Evolutionary conservation across 2,888 invertebrate genomes (phyloP), one percentile per base, ranked within the genome.

Genomic region (Busseola fusca): DNA sequence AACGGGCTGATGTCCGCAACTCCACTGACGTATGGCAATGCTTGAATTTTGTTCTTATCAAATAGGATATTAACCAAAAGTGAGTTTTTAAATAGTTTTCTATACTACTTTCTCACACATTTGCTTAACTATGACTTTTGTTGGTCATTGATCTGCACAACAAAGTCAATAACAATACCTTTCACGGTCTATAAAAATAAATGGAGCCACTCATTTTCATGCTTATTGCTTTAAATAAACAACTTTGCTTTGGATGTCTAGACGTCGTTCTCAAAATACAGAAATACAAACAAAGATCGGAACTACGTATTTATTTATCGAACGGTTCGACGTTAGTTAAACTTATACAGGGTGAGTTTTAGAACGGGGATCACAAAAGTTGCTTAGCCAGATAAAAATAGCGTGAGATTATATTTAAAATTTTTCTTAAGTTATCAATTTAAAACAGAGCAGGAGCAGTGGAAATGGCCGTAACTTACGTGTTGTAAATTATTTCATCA

Each of bases 221-320:
- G 30, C 21, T 30, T 27, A 40, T 74, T 74, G 48, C 40, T 72
- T 57, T 30, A 48, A 74, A 74, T 56, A 72, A 72, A 72, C n/a
- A 59, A 64, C 30, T 45, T 34, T 45, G 1, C 37, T 16, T 9
- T 30, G 12, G 18, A 50, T 40, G 68, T 77, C 80, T 69, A 79
- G 75, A 79, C 74, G 52, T 62, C 50, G 71, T 71, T 77, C 42
- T 45, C 30, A 77, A 63, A 64, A 42, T 65, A 50, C 60, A 59
- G 30, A 79, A 57, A 48, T 52, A 56, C 30, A 59, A 58, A 40
- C 50, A 64, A 80, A 65, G 12, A 58, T 63, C 45, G 40, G 45
- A 52, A 68, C 50, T n/a, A 50, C 21, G 65, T 79, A 74, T 59
- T 64, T 48, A 45, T 60, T 56, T 67, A 71, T 78, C 58, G 58